Evolutionary conservation across 2,797 vertebrate genomes (phyloP).

Genomic region (Coracias cyanogaster): DNA sequence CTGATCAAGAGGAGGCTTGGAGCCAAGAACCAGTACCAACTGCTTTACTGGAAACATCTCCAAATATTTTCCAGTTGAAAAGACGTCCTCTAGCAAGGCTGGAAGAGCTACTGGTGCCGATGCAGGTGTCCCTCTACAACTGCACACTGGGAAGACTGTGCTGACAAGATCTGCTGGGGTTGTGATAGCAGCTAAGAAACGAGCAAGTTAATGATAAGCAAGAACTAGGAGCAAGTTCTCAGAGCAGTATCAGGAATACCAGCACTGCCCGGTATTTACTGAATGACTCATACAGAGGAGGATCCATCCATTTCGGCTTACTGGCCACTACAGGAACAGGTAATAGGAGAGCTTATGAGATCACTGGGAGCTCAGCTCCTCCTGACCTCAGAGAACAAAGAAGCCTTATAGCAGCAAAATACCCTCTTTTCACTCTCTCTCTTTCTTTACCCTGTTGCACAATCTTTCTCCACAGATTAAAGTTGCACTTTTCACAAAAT

Average conservation of each 20-base stretch:
- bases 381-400: constrained; percentile 49
- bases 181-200: neutral
- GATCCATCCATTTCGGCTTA: neutral
- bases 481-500: neutral
- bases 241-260: neutral
- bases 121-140: neutral
- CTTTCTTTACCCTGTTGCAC: neutral
- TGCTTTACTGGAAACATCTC: constrained; percentile 45
- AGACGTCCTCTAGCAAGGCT: neutral
- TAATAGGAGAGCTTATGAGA: constrained; percentile 3
- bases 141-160: neutral
- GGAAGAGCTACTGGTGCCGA: neutral
- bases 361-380: constrained; percentile 1
- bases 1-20: neutral
- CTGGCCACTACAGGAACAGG: constrained; percentile 5
- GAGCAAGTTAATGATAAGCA: neutral
- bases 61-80: constrained; percentile 11
- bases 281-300: neutral
- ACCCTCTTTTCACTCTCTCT: neutral
- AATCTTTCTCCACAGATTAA: neutral
- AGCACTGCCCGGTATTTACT: constrained; percentile 2
- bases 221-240: neutral
- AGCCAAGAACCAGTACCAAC: constrained; percentile 19
- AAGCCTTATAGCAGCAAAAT: neutral
- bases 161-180: neutral